Evolutionary conservation across 1,140 invertebrate genomes (phyloP), one percentile per base, ranked within the genome.

Genomic region (Subanguina moxae): DNA sequence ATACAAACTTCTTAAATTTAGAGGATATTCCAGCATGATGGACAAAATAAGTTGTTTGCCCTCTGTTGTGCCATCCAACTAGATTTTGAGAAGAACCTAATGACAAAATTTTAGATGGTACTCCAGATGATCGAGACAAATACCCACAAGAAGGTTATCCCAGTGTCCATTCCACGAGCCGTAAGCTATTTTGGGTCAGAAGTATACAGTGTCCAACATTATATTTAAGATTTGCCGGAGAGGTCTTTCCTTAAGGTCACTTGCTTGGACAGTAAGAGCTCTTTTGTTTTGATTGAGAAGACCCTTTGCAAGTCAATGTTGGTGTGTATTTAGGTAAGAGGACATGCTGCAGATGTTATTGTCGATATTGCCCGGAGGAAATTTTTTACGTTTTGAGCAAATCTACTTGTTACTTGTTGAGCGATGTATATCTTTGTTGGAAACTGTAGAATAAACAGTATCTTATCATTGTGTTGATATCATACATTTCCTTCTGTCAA

Each of bases 61-160:
- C 32, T 3, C 32, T 38, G 3, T 38, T 38, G 32, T 38, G 32
- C 3, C 32, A 38, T 38, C 32, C 3, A 38, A 11, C 3, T 11
- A 38, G 11, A 5, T 3, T 38, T 38, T 38, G 32, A 11, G 32
- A 38, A 38, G 3, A 38, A 38, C 3, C 32, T 38, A 38, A 38
- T 38, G 32, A 38, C 32, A 38, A 38, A 11, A 11, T 38, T 38
- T 38, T 38, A 38, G 32, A 38, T 61, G 28, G 58, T 43, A 3
- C 28, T 61, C n/a, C 58, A 61, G 27, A 61, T 43, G 28, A 61
- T 61, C 58, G 58, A 61, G 28, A 61, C 58, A 3, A 61, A 61
- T 61, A 61, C 58, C n/a, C 58, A 61, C n/a, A 61, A 61, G 58
- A 61, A 61, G n/a, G 58, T 61, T 61, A 30, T 61, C n/a, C 58